These are phyloP conservation scores for Arrhopalites spinosus DNA, from an alignment of 2,888 invertebrate species.

Conservation along the genomic window DNA sequence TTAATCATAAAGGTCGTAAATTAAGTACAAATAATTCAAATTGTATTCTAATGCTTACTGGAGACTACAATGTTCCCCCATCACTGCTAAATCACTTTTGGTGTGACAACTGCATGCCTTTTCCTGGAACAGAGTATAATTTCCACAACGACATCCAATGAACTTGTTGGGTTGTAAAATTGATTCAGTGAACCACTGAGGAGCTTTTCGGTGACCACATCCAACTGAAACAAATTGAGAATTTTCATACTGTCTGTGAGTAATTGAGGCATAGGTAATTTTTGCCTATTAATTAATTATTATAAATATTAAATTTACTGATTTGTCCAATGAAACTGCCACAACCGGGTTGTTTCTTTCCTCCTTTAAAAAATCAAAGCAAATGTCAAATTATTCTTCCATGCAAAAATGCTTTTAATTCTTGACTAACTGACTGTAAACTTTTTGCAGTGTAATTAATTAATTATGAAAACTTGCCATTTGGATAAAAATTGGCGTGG, in stretches of 20 bases:
- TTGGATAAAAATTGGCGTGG: constrained; percentile 48
- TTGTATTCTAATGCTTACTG: constrained; percentile 32
- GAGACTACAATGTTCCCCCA: constrained; percentile 46
- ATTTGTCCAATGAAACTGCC: background rate
- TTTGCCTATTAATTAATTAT: background rate
- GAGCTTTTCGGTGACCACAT: constrained; percentile 28
- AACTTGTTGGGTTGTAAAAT: constrained; percentile 20
- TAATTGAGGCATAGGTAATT: background rate
- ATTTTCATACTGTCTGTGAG: too few species aligned
- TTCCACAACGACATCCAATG: constrained; percentile 46
- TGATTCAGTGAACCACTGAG: constrained; percentile 27
- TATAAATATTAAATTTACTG: background rate
- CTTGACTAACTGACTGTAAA: background rate
- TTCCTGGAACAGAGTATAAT: constrained; percentile 37
- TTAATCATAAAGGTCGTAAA: constrained; percentile 25
- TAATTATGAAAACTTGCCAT: constrained; percentile 11
- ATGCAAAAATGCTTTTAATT: background rate
- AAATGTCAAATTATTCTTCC: background rate
- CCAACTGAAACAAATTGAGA: constrained; percentile 10
- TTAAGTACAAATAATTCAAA: background rate
- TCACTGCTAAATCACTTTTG: constrained; percentile 35
- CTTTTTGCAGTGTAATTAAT: background rate
- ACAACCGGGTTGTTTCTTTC: constrained; percentile 4
- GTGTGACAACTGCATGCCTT: constrained; percentile 37
- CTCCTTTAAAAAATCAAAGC: background rate